Conservation (phyloP, 2,113 vertebrate species). For the Heterochromis multidens region DNA sequence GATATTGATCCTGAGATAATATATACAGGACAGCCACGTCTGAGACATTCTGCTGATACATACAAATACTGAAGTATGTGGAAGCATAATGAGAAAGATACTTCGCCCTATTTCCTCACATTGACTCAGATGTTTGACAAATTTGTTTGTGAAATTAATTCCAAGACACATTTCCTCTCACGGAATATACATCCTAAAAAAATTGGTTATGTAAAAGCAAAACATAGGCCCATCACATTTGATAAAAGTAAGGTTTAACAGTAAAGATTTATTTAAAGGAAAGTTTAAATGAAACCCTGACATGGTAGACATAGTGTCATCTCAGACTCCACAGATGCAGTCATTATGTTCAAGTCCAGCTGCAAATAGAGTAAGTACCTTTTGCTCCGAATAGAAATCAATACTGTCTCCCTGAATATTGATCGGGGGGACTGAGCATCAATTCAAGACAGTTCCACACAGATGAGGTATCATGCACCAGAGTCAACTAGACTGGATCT, state of each 20-base stretch:
- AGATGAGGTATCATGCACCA: not conserved
- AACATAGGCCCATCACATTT: not conserved
- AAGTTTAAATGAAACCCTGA: not conserved
- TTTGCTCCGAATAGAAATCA: constrained; percentile 48
- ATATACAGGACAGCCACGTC: constrained; percentile 1
- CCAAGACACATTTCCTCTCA: not conserved
- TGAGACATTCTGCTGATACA: not conserved
- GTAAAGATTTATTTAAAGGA: not conserved
- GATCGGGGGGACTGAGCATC: constrained; percentile 12
- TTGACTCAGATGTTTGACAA: not conserved
- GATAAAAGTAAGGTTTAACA: not conserved
- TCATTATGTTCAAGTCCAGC: constrained; percentile 40
- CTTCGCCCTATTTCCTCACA: not conserved
- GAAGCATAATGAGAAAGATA: not conserved
- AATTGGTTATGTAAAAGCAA: not conserved
- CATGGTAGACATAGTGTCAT: not conserved
- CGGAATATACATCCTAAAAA: not conserved
- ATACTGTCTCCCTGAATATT: constrained; percentile 45
- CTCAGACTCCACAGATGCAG: not conserved
- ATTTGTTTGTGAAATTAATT: not conserved
- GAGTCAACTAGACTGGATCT: not conserved
- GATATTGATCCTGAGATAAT: constrained; percentile 54
- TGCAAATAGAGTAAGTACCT: constrained; percentile 29
- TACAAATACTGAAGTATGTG: not conserved
- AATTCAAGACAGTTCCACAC: not conserved